phyloP scores from a whole-genome alignment of 1,140 invertebrate genomes.

The Harpegnathos saltator region DNA sequence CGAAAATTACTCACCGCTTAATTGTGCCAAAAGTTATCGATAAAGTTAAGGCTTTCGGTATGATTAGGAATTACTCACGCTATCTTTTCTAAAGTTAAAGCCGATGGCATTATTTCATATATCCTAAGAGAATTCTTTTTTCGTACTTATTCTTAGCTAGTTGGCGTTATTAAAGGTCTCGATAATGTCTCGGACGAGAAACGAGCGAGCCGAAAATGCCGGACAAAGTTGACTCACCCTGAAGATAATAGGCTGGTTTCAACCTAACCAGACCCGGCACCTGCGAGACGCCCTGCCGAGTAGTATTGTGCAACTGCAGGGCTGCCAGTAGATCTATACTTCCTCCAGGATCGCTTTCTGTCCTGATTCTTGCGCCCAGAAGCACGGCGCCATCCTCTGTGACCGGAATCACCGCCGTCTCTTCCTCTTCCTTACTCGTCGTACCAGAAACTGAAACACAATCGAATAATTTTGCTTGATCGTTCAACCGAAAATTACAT shows the following conservation, averaged over 20 bases:
- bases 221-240: constrained; percentile 81
- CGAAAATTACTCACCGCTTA: too few species aligned
- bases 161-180: constrained; percentile 17
- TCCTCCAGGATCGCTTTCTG: constrained; percentile 79
- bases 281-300: constrained; percentile 86
- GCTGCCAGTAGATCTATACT: constrained; percentile 88
- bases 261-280: constrained; percentile 87
- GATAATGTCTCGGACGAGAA: background rate
- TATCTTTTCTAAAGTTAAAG: too few species aligned
- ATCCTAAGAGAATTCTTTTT: too few species aligned
- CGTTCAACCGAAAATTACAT: background rate
- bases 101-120: too few species aligned
- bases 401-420: constrained; percentile 74
- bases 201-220: background rate
- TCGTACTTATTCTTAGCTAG: too few species aligned
- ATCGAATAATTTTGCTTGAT: constrained; percentile 7
- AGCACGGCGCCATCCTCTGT: constrained; percentile 72
- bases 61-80: too few species aligned
- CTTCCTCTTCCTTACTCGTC: constrained; percentile 81
- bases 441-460: constrained; percentile 81
- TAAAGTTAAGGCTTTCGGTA: too few species aligned
- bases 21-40: too few species aligned
- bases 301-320: constrained; percentile 87
- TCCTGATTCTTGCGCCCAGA: constrained; percentile 75
- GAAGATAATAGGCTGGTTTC: constrained; percentile 87